phyloP scores from a whole-genome alignment of 1,140 invertebrate species.

The Aphelenchoides avenae region DNA sequence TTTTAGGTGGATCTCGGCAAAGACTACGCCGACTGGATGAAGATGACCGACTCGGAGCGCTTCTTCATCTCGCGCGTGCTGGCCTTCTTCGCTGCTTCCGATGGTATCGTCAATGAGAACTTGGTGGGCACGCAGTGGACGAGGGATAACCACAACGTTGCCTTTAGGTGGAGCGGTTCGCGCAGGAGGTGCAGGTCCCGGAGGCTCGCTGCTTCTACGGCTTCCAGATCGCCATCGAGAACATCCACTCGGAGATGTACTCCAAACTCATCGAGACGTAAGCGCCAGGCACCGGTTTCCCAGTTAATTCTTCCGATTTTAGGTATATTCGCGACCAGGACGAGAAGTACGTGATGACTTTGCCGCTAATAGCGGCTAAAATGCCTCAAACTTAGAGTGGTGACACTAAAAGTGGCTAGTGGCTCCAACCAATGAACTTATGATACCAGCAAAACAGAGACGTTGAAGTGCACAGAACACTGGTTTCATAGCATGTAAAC shows the following conservation, averaged over 20 bases:
- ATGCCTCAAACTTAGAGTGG: too few species aligned
- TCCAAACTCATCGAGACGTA: slow-evolving; percentile 95
- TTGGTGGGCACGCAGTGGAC: slow-evolving; percentile 64
- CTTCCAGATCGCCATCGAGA: slow-evolving; percentile 99
- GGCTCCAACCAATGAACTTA: too few species aligned
- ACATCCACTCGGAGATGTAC: slow-evolving; percentile 99
- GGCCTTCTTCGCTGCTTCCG: slow-evolving; percentile 98
- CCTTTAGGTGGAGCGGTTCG: slow-evolving; percentile 78
- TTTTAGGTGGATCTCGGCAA: slow-evolving; percentile 65
- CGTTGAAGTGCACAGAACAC: too few species aligned
- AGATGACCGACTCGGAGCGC: slow-evolving; percentile 76
- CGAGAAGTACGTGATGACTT: too few species aligned
- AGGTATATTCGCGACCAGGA: too few species aligned
- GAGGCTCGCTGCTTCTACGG: slow-evolving; percentile 98
- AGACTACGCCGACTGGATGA: slow-evolving; percentile 80
- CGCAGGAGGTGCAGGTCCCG: slow-evolving; percentile 90
- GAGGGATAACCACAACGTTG: slow-evolving; percentile 5
- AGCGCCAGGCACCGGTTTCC: slow-evolving; percentile 71
- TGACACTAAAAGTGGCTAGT: too few species aligned
- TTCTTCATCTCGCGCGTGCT: slow-evolving; percentile 95
- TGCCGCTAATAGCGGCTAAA: too few species aligned
- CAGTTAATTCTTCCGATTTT: slow-evolving; percentile 3
- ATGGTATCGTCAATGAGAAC: slow-evolving; percentile 99
- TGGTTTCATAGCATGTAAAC: not conserved
- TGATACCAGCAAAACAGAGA: too few species aligned